phyloP scores from a whole-genome alignment of 2,888 invertebrate genomes.

The Mesorhabditis spiculigera region DNA sequence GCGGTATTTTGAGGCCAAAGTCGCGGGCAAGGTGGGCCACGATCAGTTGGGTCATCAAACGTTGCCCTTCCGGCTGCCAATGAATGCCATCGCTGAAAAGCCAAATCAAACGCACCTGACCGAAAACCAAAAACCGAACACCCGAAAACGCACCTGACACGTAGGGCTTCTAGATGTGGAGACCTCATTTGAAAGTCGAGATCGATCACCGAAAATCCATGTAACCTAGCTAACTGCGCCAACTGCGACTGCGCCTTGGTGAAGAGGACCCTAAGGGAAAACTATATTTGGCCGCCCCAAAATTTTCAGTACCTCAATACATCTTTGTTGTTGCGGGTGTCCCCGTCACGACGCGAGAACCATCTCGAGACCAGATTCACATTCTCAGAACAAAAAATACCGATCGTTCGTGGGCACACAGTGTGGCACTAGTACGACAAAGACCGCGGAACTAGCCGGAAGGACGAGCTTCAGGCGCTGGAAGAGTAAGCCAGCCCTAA shows the following conservation, averaged over 20 bases:
- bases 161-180: background rate
- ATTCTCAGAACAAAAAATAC: background rate
- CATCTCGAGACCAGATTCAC: too few species aligned
- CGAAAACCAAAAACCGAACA: too few species aligned
- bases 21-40: background rate
- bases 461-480: background rate
- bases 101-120: background rate
- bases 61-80: background rate
- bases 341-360: background rate
- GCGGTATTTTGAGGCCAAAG: background rate
- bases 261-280: background rate
- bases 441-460: background rate
- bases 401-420: background rate
- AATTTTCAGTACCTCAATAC: background rate
- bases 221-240: background rate
- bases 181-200: background rate
- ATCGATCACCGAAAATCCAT: slow-evolving; percentile 2
- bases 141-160: background rate
- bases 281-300: background rate
- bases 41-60: background rate
- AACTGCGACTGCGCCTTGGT: background rate
- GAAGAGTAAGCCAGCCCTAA: background rate
- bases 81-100: slow-evolving; percentile 4
- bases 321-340: background rate
- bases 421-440: background rate